Percentiles rank a stretch among this genome's conserved stretches.
phyloP scores from a whole-genome alignment of 92 coral and sea anemone genomes.

The Zoanthus gigantus region DNA sequence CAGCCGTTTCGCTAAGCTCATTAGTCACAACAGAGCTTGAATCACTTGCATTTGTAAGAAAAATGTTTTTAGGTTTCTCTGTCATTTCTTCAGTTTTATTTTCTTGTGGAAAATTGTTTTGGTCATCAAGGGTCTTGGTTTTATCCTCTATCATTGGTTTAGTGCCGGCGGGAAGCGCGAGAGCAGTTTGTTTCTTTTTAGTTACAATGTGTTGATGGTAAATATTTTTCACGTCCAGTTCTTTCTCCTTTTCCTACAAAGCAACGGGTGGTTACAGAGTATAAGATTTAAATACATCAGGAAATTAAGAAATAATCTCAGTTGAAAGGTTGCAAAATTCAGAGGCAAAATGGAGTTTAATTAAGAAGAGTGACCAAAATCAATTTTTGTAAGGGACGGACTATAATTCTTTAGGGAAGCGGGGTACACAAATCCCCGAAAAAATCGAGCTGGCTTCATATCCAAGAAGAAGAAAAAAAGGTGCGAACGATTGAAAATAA shows the following conservation, averaged over 20 bases:
- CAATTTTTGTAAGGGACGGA: too few relatives aligned
- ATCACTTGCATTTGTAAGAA: conserved; percentile 81
- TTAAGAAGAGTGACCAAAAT: too few relatives aligned
- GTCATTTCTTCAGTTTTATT: conserved; percentile 45
- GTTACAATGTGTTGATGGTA: conserved; percentile 85
- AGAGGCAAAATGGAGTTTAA: too few relatives aligned
- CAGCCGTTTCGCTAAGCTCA: conserved; percentile 16
- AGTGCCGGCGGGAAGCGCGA: conserved; percentile 72
- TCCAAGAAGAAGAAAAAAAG: too few relatives aligned
- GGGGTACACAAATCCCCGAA: too few relatives aligned
- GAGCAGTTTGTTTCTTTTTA: conserved; percentile 75
- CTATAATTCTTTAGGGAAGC: too few relatives aligned
- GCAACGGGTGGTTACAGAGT: background rate
- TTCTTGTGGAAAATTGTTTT: conserved; percentile 21
- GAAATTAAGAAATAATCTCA: too few relatives aligned
- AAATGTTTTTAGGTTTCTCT: conserved; percentile 64
- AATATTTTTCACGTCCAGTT: conserved; percentile 84
- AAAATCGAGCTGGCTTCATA: too few relatives aligned
- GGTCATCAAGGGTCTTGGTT: conserved; percentile 5
- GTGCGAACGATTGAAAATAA: too few relatives aligned
- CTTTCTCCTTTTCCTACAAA: conserved; percentile 84
- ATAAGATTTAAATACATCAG: background rate
- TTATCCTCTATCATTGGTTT: conserved; percentile 13
- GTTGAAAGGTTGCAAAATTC: too few relatives aligned
- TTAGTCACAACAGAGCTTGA: conserved; percentile 68